phyloP scores from a whole-genome alignment of 2,113 vertebrate species.

The Brachyhypopomus gauderio region DNA sequence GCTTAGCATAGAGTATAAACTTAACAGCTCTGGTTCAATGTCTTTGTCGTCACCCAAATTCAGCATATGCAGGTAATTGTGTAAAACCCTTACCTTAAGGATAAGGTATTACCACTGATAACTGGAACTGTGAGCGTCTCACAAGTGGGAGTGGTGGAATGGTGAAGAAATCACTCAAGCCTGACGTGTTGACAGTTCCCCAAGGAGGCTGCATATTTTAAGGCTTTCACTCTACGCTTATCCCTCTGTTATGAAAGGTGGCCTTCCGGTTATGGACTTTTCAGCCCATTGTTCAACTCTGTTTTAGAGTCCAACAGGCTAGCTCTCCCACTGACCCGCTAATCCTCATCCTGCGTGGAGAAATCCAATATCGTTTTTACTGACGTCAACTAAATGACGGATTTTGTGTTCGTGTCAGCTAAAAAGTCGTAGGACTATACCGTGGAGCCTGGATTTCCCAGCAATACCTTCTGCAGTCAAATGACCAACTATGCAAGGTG shows the following conservation, averaged over 20 bases:
- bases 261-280: too few species aligned
- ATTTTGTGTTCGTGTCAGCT: neutral
- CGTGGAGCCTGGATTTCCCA: neutral
- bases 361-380: neutral
- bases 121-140: neutral
- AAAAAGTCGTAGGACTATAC: too few species aligned
- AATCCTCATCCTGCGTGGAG: neutral
- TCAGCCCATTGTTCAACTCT: too few species aligned
- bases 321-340: too few species aligned
- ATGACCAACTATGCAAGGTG: neutral
- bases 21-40: neutral
- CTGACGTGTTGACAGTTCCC: slow-evolving; percentile 5
- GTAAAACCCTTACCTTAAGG: too few species aligned
- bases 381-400: neutral
- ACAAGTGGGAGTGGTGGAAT: neutral
- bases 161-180: neutral
- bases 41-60: neutral
- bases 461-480: neutral
- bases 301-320: too few species aligned
- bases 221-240: neutral
- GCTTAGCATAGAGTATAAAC: neutral
- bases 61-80: neutral
- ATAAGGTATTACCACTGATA: neutral
- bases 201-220: neutral
- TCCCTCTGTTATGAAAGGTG: too few species aligned